Conservation (phyloP, 92 coral and sea anemone species). For the Zoanthus solanderi region DNA sequence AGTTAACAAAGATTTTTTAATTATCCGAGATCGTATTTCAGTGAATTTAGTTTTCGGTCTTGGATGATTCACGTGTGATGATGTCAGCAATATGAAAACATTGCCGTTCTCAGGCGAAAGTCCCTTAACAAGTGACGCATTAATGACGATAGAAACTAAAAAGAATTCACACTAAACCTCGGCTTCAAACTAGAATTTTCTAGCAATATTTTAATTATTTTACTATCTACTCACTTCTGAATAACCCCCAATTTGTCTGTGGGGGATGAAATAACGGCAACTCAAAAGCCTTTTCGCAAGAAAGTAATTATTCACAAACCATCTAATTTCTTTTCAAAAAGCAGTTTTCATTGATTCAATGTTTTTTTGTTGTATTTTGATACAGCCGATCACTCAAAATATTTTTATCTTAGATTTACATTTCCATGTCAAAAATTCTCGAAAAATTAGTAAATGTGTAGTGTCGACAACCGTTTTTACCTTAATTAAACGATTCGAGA, state of each 20-base stretch:
- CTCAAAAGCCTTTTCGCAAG: not conserved
- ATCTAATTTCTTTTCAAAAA: not conserved
- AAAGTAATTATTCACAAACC: not conserved
- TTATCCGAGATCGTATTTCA: constrained; percentile 85
- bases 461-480: too few species aligned
- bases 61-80: constrained; percentile 22
- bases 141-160: constrained; percentile 28
- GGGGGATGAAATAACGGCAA: not conserved
- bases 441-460: too few species aligned
- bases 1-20: constrained; percentile 97
- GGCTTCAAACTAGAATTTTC: not conserved
- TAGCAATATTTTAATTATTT: not conserved
- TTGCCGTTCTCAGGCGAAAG: not conserved
- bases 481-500: too few species aligned
- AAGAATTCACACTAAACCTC: constrained; percentile 32
- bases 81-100: constrained; percentile 13
- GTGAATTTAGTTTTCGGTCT: constrained; percentile 46
- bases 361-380: not conserved
- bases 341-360: not conserved
- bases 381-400: not conserved
- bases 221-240: not conserved
- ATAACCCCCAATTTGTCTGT: constrained; percentile 3
- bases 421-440: not conserved
- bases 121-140: constrained; percentile 25
- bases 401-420: not conserved